These are phyloP conservation scores for Philaethria dido DNA, from an alignment of 2,888 invertebrate genomes.

Conservation along the genomic window DNA sequence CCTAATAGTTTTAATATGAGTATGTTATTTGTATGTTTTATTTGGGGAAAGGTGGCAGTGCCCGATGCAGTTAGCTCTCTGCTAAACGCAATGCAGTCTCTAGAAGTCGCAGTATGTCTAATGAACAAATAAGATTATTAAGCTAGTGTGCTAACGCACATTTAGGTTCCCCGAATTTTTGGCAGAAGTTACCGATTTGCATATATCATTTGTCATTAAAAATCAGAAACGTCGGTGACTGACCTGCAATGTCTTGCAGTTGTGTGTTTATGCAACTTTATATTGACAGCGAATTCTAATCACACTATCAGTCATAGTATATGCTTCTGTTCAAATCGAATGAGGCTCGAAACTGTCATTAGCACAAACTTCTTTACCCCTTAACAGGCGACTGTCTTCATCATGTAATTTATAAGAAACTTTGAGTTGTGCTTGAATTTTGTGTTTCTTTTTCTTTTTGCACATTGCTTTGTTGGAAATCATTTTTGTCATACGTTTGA, in stretches of 20 bases:
- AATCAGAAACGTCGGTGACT: conserved; percentile 68
- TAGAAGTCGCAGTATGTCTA: conserved; percentile 82
- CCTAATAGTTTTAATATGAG: conserved; percentile 42
- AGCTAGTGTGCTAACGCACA: conserved; percentile 83
- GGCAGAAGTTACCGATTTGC: conserved; percentile 73
- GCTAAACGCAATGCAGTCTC: conserved; percentile 88
- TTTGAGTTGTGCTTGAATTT: conserved; percentile 63
- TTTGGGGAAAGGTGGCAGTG: conserved; percentile 87
- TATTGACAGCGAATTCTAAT: conserved; percentile 63
- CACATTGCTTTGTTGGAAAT: conserved; percentile 32
- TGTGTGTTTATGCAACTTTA: conserved; percentile 59
- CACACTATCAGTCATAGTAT: conserved; percentile 67
- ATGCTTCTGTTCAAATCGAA: conserved; percentile 55
- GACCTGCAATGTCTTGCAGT: conserved; percentile 63
- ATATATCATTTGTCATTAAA: conserved; percentile 48
- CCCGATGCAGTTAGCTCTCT: conserved; percentile 90
- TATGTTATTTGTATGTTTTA: conserved; percentile 63
- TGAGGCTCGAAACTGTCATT: conserved; percentile 50
- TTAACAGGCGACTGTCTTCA: conserved; percentile 2
- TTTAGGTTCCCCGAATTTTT: conserved; percentile 62
- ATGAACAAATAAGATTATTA: conserved; percentile 77
- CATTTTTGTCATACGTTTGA: conserved; percentile 3
- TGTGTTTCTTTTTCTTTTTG: conserved; percentile 46
- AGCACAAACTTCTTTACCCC: conserved; percentile 50
- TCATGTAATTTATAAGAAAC: conserved; percentile 50